phyloP scores from a whole-genome alignment of 2,113 vertebrate species.

The Oreochromis tanganicae region DNA sequence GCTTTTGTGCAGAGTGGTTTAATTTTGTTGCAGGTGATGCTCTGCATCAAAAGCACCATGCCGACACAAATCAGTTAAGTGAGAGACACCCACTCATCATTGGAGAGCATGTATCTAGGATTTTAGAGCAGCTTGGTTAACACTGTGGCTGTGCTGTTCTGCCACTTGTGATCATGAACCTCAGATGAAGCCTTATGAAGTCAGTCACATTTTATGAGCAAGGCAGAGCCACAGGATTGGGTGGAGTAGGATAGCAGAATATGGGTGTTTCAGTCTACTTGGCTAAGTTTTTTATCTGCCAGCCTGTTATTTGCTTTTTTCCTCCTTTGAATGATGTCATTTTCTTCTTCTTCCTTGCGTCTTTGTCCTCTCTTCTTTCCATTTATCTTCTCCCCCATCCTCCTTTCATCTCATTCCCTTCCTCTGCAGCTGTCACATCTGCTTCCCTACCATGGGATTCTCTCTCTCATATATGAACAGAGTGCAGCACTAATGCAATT shows the following conservation, averaged over 20 bases:
- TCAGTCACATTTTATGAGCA: neutral
- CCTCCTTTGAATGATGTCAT: neutral
- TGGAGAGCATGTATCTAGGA: neutral
- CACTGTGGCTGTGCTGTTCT: neutral
- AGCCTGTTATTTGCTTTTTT: neutral
- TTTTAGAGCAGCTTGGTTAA: neutral
- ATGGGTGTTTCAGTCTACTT: neutral
- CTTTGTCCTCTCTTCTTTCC: neutral
- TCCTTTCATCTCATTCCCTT: neutral
- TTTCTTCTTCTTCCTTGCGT: neutral
- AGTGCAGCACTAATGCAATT: neutral
- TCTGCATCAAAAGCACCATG: neutral
- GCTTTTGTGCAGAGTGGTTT: neutral
- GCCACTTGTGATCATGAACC: neutral
- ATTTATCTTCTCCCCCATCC: neutral
- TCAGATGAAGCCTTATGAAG: neutral
- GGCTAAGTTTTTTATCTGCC: neutral
- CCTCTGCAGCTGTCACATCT: constrained; percentile 32
- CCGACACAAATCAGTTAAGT: neutral
- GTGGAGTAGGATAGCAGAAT: neutral
- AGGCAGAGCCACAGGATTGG: neutral
- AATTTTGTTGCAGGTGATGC: neutral
- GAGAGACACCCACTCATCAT: neutral
- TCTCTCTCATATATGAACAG: neutral
- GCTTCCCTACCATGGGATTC: neutral